Conservation (phyloP, 1,140 invertebrate genomes). For the Oscheius sp. region DNA sequence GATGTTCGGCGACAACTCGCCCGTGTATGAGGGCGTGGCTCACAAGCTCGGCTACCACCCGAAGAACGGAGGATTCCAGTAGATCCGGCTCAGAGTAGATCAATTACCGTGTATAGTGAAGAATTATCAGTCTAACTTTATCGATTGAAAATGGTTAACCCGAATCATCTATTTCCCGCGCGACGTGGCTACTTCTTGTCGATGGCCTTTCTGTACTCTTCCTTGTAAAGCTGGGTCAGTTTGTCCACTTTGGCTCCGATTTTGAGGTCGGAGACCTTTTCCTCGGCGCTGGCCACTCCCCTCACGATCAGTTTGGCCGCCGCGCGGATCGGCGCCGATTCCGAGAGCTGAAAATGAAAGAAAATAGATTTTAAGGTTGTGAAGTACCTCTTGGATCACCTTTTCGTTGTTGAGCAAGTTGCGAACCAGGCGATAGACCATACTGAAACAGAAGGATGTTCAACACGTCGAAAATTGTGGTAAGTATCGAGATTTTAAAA, state of each 20-base stretch:
- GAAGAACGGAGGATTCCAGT: constrained; percentile 42
- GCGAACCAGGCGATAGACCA: constrained; percentile 21
- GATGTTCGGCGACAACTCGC: constrained; percentile 32
- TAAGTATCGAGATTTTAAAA: too few relatives aligned
- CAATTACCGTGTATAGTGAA: too few relatives aligned
- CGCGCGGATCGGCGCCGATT: constrained; percentile 23
- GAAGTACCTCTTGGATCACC: constrained; percentile 27
- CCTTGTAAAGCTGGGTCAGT: constrained; percentile 16
- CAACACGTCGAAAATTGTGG: too few relatives aligned
- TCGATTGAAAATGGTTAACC: background rate
- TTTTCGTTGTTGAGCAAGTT: constrained; percentile 23
- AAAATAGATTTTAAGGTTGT: background rate
- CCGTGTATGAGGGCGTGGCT: constrained; percentile 44
- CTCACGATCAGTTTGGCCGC: constrained; percentile 26
- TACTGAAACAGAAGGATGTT: background rate
- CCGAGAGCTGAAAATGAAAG: constrained; percentile 29
- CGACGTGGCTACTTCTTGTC: constrained; percentile 2
- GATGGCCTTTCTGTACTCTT: constrained; percentile 34
- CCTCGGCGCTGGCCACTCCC: constrained; percentile 1
- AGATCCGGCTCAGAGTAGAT: too few relatives aligned
- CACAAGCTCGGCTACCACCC: constrained; percentile 43
- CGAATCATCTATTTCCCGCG: constrained; percentile 3
- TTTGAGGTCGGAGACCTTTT: background rate
- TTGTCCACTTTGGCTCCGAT: background rate
- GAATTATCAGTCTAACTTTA: too few relatives aligned